These are phyloP conservation scores for Lacerta bilineata DNA, from an alignment of 2,797 vertebrate species.

Conservation along the genomic window DNA sequence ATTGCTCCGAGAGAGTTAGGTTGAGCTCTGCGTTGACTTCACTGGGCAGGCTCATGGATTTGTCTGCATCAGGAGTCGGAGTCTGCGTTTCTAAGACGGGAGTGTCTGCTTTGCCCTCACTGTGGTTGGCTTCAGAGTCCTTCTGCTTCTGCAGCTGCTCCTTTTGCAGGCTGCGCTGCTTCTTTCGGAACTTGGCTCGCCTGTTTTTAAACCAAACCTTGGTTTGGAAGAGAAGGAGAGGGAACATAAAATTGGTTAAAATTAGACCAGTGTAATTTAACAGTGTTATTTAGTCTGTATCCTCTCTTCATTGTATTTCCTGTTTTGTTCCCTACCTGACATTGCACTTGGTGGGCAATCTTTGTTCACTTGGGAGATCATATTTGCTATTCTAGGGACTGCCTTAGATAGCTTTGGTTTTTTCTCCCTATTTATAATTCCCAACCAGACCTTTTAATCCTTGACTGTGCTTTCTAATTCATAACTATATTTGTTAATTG, in stretches of 20 bases:
- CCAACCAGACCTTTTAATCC: too few relatives aligned
- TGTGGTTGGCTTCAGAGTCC: slow-evolving; percentile 85
- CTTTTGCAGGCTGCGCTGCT: slow-evolving; percentile 98
- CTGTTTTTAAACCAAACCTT: slow-evolving; percentile 99
- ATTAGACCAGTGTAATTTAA: neutral
- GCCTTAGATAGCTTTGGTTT: too few relatives aligned
- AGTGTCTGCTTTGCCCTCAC: slow-evolving; percentile 84
- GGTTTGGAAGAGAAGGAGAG: slow-evolving; percentile 33
- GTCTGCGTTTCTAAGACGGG: slow-evolving; percentile 80
- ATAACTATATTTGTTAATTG: too few relatives aligned
- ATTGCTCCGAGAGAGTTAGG: slow-evolving; percentile 94
- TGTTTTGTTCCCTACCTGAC: too few relatives aligned
- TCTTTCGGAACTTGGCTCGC: slow-evolving; percentile 97
- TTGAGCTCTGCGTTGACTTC: slow-evolving; percentile 90
- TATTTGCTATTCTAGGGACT: too few relatives aligned
- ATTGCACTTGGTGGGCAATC: too few relatives aligned
- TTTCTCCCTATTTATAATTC: too few relatives aligned
- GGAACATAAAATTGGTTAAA: neutral
- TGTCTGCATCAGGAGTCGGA: slow-evolving; percentile 79
- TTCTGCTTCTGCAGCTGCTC: slow-evolving; percentile 99
- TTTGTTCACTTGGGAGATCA: too few relatives aligned
- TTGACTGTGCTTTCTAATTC: too few relatives aligned
- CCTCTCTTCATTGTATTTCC: neutral
- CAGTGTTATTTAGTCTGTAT: neutral
- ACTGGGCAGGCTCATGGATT: slow-evolving; percentile 77